Evolutionary conservation across 2,797 vertebrate genomes (phyloP).

Genomic region (Cossypha niveicapilla): DNA sequence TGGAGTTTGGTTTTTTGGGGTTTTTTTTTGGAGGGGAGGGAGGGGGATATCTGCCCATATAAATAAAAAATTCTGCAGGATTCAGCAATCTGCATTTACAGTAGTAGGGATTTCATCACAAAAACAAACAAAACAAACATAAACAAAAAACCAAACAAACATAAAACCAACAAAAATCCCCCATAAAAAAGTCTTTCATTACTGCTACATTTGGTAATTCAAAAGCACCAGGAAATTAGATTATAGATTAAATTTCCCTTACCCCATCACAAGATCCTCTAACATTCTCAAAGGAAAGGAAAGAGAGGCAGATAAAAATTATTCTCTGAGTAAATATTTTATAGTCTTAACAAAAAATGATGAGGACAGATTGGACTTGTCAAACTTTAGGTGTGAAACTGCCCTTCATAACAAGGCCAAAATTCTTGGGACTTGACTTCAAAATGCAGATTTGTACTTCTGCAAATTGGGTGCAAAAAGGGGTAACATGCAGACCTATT

Average conservation of each 20-base stretch:
- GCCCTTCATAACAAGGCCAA: background rate
- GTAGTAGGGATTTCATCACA: background rate
- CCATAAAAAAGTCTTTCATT: background rate
- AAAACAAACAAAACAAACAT: no score
- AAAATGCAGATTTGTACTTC: background rate
- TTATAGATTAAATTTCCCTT: background rate
- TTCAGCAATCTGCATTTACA: background rate
- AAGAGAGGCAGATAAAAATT: background rate
- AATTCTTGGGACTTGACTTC: background rate
- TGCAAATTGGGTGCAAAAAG: background rate
- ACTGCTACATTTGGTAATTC: background rate
- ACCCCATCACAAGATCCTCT: background rate
- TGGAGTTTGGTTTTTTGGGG: no score
- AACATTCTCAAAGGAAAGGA: background rate
- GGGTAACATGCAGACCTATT: rapidly evolving
- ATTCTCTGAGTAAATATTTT: background rate
- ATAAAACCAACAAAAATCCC: background rate
- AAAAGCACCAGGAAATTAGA: background rate
- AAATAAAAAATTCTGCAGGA: background rate
- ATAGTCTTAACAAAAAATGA: background rate
- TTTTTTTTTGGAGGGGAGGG: rapidly evolving
- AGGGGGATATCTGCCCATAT: rapidly evolving
- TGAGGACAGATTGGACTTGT: background rate
- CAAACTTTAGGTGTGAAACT: background rate
- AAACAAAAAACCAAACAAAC: background rate